These are phyloP conservation scores for Falco novaeseelandiae DNA, from an alignment of 2,797 vertebrate genomes.

Conservation along the genomic window DNA sequence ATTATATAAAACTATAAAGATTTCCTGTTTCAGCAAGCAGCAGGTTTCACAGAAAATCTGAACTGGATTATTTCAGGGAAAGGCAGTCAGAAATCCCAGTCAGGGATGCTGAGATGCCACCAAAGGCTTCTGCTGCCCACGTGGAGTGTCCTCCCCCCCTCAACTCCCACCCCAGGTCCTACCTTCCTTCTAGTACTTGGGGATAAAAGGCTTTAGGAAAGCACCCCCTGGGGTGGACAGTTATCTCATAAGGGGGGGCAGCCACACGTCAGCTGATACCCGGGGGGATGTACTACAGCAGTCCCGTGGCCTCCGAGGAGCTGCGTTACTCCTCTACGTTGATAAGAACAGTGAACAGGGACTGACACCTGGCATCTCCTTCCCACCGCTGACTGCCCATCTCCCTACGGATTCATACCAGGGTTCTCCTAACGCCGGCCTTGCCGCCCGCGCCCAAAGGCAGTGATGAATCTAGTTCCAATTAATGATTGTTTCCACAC, in stretches of 20 bases:
- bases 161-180: background rate
- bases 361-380: background rate
- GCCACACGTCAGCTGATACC: rapidly evolving
- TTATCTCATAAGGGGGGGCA: background rate
- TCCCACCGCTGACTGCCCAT: background rate
- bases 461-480: background rate
- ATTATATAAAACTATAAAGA: constrained; percentile 35
- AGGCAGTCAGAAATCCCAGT: background rate
- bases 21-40: constrained; percentile 36
- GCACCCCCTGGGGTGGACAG: background rate
- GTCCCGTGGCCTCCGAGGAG: rapidly evolving
- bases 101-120: background rate
- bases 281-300: rapidly evolving
- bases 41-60: constrained; percentile 11
- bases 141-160: rapidly evolving
- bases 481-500: background rate
- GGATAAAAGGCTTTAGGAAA: background rate
- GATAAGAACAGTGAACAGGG: background rate
- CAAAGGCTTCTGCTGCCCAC: background rate
- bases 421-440: background rate
- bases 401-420: background rate
- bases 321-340: rapidly evolving
- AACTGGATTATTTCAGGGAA: background rate
- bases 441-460: background rate
- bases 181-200: background rate